Percentiles rank a stretch among this genome's conserved stretches.
These are phyloP conservation scores for Miichthys miiuy DNA, from an alignment of 2,797 vertebrate species.

Conservation along the genomic window DNA sequence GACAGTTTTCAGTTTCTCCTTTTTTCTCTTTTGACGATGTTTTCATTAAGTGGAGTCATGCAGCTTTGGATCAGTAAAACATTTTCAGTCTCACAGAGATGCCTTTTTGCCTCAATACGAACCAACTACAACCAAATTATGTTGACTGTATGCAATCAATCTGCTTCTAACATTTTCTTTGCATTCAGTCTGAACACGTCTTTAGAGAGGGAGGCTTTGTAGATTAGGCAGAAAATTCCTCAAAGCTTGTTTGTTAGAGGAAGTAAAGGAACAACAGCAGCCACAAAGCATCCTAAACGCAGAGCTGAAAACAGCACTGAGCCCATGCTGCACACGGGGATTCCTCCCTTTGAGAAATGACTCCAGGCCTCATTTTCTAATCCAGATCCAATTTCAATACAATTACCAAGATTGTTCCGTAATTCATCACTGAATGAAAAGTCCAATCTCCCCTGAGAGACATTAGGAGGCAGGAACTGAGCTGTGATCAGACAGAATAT, in stretches of 20 bases:
- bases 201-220: neutral
- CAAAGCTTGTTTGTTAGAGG: neutral
- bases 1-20: neutral
- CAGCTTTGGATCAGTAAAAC: neutral
- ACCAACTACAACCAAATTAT: no score
- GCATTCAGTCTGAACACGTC: neutral
- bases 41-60: neutral
- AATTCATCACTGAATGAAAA: slow-evolving; percentile 39
- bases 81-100: neutral
- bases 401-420: slow-evolving; percentile 37
- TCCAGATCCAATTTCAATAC: slow-evolving; percentile 46
- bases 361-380: slow-evolving; percentile 22
- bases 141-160: neutral
- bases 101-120: neutral
- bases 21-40: neutral
- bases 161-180: neutral
- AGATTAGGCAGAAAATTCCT: neutral
- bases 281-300: slow-evolving; percentile 7
- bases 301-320: neutral
- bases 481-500: slow-evolving; percentile 21
- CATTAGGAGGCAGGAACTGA: slow-evolving; percentile 16
- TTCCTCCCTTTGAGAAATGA: slow-evolving; percentile 22
- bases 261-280: neutral
- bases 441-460: slow-evolving; percentile 31
- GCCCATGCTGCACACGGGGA: neutral